Base-by-base conservation (phyloP, 2,797 vertebrate genomes). In the Falco peregrinus region DNA sequence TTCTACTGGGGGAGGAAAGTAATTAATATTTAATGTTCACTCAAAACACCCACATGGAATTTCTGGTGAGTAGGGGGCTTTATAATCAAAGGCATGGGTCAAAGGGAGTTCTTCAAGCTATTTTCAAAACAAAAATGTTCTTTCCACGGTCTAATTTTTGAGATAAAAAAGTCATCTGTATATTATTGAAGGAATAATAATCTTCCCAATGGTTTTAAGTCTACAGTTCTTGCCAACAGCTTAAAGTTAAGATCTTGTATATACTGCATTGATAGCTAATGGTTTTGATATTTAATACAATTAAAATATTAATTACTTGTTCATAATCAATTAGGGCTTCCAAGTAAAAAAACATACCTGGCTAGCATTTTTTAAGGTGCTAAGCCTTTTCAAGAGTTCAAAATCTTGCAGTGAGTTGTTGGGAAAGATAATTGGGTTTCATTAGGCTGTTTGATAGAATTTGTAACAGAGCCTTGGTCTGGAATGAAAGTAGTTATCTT, bases 21-120 rank as follows among this genome's bases (percentile, higher is more conserved):
- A 35, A 96, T 96, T 92, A 93, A 90, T 95, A 63, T 56, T 87
- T 83, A 86, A 69, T 82, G 59, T 16, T 91, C 56, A 16, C 41
- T 89, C 60, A 67, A 70, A 73, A 86, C 77, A 86, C 92, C 96
- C 92, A 88, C 84, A 1, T 81, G 81, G 89, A 82, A 85, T 80
- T 70, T 88, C 75, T 81, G 33, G 50, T 75, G 95, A 91, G 79
- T 65, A 74, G 67, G 79, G 84, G 74, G 18, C 89, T 95, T 75
- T 87, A 80, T 92, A 82, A 41, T 60, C 48, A 17, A 56, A 78
- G n/a, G 17, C 65, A 86, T 4, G 31, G 77, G 37, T n/a, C 37
- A 80, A 65, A 54, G 11, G 39, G 54, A 88, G 37, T 7, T 69
- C 51, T 90, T 51, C 5, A 75, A 70, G 11, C 11, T 29, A 41